Conservation (phyloP, 1,140 invertebrate genomes). For the Asobara japonica region DNA sequence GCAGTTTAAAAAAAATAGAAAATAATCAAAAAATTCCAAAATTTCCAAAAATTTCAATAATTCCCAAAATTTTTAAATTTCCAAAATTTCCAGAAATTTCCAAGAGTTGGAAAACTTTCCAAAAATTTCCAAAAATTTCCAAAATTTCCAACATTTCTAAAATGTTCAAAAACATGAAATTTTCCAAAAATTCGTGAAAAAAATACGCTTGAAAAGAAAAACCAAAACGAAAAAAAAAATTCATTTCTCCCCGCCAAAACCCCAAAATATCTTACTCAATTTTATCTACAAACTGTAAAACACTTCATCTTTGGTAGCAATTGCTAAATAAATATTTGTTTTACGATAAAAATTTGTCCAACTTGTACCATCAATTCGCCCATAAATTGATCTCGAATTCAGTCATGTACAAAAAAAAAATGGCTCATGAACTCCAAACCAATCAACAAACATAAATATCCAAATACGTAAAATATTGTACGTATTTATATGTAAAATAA, state of each 20-base stretch:
- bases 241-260: conserved; percentile 1
- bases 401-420: background rate
- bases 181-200: background rate
- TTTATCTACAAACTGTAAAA: conserved; percentile 51
- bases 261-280: conserved; percentile 42
- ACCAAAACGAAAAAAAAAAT: background rate
- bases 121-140: no score
- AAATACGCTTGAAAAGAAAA: background rate
- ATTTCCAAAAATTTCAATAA: no score
- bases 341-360: conserved; percentile 32
- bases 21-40: no score
- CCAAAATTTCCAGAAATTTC: no score
- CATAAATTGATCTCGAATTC: conserved; percentile 14
- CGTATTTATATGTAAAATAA: no score
- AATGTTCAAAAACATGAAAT: no score
- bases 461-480: no score
- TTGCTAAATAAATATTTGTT: conserved; percentile 65
- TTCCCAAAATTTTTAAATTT: no score
- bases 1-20: background rate
- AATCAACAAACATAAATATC: no score
- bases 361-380: background rate
- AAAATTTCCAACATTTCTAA: no score
- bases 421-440: no score
- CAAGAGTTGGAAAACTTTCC: no score
- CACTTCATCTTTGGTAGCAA: conserved; percentile 66